phyloP scores from a whole-genome alignment of 2,113 vertebrate genomes.

The Pitta sordida region DNA sequence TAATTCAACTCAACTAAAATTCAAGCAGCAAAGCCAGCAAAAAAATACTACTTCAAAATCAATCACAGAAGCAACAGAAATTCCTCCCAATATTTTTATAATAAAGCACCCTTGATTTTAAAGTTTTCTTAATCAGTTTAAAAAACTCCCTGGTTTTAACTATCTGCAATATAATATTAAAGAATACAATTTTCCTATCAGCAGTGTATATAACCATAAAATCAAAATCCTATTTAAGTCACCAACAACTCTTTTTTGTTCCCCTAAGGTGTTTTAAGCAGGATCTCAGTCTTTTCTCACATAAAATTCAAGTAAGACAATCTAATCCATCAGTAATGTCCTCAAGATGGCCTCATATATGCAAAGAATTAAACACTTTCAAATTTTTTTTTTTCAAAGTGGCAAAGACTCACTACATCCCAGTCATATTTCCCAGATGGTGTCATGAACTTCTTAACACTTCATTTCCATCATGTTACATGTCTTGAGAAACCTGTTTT shows the following conservation, averaged over 20 bases:
- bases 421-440: constrained; percentile 57
- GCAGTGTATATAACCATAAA: not conserved
- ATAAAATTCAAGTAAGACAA: constrained; percentile 5
- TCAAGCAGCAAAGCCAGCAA: not conserved
- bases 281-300: not conserved
- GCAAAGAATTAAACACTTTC: constrained; percentile 30
- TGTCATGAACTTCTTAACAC: constrained; percentile 58
- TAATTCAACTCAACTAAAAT: not conserved
- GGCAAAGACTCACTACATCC: constrained; percentile 41
- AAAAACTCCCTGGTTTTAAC: not conserved
- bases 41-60: not conserved
- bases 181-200: not conserved
- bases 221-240: not conserved
- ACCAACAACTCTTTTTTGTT: not conserved
- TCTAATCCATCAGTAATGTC: constrained; percentile 23
- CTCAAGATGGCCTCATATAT: constrained; percentile 45
- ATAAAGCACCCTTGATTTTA: not conserved
- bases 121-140: not conserved
- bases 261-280: not conserved
- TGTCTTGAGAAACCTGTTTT: constrained; percentile 49
- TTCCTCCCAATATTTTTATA: not conserved
- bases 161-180: not conserved
- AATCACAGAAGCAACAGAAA: not conserved
- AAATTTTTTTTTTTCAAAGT: constrained; percentile 48
- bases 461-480: constrained; percentile 50